Evolutionary conservation across 2,888 invertebrate genomes (phyloP).

Genomic region (Limulus polyphemus): DNA sequence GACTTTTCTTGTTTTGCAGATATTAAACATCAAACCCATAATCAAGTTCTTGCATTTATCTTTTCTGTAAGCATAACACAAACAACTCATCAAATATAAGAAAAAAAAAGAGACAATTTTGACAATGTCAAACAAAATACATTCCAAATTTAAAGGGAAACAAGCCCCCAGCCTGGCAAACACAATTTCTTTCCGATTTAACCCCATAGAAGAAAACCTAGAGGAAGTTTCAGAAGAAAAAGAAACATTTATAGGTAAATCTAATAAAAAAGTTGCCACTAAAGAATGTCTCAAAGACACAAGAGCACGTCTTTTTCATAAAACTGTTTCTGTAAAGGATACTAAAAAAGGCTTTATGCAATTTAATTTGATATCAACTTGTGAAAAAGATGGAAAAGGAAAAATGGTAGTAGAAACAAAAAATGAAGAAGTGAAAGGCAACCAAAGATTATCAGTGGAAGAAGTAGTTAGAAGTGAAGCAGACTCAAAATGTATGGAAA

Average conservation of each 20-base stretch:
- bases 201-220: slow-evolving; percentile 19
- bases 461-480: background rate
- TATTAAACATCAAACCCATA: no score
- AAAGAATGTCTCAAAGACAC: no score
- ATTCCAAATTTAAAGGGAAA: slow-evolving; percentile 8
- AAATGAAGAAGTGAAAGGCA: background rate
- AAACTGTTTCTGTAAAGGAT: no score
- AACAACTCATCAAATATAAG: background rate
- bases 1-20: no score
- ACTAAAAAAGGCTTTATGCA: background rate
- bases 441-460: background rate
- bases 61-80: background rate
- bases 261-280: background rate
- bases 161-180: slow-evolving; percentile 7
- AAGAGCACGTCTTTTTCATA: no score
- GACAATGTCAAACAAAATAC: slow-evolving; percentile 11
- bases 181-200: slow-evolving; percentile 19
- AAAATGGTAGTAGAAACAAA: background rate
- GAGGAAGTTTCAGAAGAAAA: slow-evolving; percentile 5
- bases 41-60: no score
- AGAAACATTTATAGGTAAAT: background rate
- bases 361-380: background rate
- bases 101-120: background rate
- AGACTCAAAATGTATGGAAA: background rate
- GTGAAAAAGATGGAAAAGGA: background rate